Base-by-base conservation (phyloP, 1,140 invertebrate genomes). In the Delia radicum region DNA sequence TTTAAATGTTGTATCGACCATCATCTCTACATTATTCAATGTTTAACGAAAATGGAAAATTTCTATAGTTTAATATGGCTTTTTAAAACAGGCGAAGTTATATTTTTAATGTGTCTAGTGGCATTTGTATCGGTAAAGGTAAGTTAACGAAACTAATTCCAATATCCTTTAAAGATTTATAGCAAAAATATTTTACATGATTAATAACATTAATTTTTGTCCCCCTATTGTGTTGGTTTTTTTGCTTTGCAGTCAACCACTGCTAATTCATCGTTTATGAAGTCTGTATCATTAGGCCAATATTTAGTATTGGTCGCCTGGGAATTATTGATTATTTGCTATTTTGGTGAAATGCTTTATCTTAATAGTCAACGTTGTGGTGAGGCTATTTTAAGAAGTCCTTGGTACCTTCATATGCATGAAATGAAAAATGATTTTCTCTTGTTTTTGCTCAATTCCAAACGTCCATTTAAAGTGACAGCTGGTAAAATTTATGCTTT, bases 41-140 rank as follows among this genome's bases (percentile, higher is more conserved):
- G 75, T 2, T 74, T 84, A 0, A 63, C 77, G 1, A 78, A 80
- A 77, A 80, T 83, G 79, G 83, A 85, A 48, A 42, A 62, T 0
- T 82, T 85, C 62, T 85, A 81, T 42, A 83, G 78, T 77, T 80
- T 79, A 6, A 81, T 85, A 74, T 85, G 83, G 83, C 79, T 85
- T 28, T 67, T 84, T 1, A 85, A 85, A 67, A 81, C 81, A 12
- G 75, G 77, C 3, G 83, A 82, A 42, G 81, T 85, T 0, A 85
- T 81, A 0, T 79, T 85, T 8, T 78, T 81, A 0, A 79, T 85
- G 79, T 85, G 83, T n/a, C 75, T 83, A 0, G 79, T 82, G 5
- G 79, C 81, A 0, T 85, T 85, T 62, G 80, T 83, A 0, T 80
- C 82, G 0, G 83, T 81, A 1, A 85, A 85, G 48, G 85, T 78